phyloP scores from a whole-genome alignment of 1,140 invertebrate genomes.

The Planococcus citri region DNA sequence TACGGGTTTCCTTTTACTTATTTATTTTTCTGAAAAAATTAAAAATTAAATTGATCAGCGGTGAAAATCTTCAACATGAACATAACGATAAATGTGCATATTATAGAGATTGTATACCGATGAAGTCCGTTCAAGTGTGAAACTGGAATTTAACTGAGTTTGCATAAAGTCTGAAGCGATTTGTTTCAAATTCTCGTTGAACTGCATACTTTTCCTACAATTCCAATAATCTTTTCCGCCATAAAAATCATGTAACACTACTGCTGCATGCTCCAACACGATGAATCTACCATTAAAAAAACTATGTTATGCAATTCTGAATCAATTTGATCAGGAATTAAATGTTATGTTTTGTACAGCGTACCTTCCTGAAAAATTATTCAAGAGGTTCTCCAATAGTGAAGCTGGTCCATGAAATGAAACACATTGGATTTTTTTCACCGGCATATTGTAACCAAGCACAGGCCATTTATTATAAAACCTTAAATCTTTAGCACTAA shows the following conservation, averaged over 20 bases:
- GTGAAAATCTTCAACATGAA: too few species aligned
- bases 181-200: slow-evolving; percentile 52
- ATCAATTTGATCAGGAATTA: background rate
- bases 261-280: slow-evolving; percentile 77
- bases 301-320: background rate
- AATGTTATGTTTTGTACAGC: too few species aligned
- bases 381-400: background rate
- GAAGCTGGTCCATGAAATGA: slow-evolving; percentile 8
- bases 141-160: slow-evolving; percentile 37
- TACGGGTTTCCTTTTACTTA: slow-evolving; percentile 56
- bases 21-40: background rate
- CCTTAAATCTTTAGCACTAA: background rate
- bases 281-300: slow-evolving; percentile 43
- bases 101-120: too few species aligned
- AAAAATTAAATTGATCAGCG: background rate
- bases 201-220: slow-evolving; percentile 81
- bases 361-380: background rate
- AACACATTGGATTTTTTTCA: background rate
- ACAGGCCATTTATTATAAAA: background rate
- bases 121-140: too few species aligned
- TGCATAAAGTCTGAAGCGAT: slow-evolving; percentile 59
- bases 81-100: too few species aligned
- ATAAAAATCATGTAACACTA: slow-evolving; percentile 74
- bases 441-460: background rate
- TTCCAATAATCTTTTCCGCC: slow-evolving; percentile 73